These are phyloP conservation scores for Doris montereyensis DNA, from an alignment of 2,888 invertebrate genomes.

Conservation along the genomic window DNA sequence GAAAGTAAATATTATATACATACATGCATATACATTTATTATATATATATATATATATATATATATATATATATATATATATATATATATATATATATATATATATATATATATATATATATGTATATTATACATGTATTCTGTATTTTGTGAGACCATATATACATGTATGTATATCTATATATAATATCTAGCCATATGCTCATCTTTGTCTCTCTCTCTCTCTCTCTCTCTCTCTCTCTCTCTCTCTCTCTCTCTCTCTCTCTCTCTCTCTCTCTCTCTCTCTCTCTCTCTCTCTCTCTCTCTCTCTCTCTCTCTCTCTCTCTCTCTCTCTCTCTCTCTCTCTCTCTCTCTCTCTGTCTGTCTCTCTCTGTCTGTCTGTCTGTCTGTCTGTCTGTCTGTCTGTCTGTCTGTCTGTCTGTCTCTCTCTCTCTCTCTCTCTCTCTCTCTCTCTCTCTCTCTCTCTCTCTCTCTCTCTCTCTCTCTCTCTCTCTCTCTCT, in stretches of 20 bases:
- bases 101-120: background rate
- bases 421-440: conserved; percentile 20
- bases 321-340: background rate
- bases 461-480: conserved; percentile 31
- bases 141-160: background rate
- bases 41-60: too few relatives aligned
- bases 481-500: too few relatives aligned
- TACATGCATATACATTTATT: too few relatives aligned
- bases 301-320: background rate
- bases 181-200: too few relatives aligned
- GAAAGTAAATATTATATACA: too few relatives aligned
- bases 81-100: background rate
- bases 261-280: background rate
- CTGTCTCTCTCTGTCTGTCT: conserved; percentile 23
- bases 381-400: conserved; percentile 3
- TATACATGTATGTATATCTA: too few relatives aligned
- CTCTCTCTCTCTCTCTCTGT: conserved; percentile 13
- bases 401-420: background rate
- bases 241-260: background rate
- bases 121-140: background rate
- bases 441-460: conserved; percentile 28
- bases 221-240: too few relatives aligned
- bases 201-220: too few relatives aligned
- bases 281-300: background rate
- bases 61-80: too few relatives aligned